A percentile compares a stretch with the other conserved stretches of the same genome.
These are phyloP conservation scores for Melanogrammus aeglefinus DNA, from an alignment of 2,797 vertebrate genomes.

Conservation along the genomic window DNA sequence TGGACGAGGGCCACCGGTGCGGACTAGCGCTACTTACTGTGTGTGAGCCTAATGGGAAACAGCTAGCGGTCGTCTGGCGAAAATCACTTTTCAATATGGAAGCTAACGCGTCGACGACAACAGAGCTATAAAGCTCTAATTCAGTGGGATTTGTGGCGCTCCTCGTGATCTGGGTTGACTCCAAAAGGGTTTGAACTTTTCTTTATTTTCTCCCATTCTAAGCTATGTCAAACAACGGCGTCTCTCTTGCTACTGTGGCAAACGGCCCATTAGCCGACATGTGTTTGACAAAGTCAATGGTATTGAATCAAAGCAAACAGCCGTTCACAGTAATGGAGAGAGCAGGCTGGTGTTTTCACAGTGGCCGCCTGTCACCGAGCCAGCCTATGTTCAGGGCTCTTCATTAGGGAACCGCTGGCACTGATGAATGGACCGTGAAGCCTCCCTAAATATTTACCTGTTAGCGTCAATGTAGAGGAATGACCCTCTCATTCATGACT, in stretches of 20 bases:
- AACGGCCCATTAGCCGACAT: neutral
- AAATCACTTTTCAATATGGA: neutral
- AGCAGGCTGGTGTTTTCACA: slow-evolving; percentile 29
- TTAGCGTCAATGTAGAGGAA: slow-evolving; percentile 26
- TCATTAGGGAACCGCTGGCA: slow-evolving; percentile 58
- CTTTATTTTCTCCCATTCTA: neutral
- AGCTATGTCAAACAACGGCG: neutral
- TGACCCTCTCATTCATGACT: slow-evolving; percentile 50
- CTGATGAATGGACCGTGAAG: slow-evolving; percentile 55
- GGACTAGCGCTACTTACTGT: slow-evolving; percentile 55
- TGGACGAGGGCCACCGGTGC: slow-evolving; percentile 53
- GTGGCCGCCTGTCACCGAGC: slow-evolving; percentile 39
- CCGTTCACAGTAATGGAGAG: slow-evolving; percentile 17
- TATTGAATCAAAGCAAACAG: slow-evolving; percentile 37
- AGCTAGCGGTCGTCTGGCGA: slow-evolving; percentile 32
- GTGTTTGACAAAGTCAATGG: slow-evolving; percentile 26
- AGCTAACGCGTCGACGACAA: neutral
- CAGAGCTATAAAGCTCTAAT: neutral
- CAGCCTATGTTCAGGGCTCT: slow-evolving; percentile 48
- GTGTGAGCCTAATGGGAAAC: slow-evolving; percentile 65
- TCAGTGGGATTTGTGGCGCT: neutral
- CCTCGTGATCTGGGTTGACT: neutral
- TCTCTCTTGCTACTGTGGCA: neutral
- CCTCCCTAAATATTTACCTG: slow-evolving; percentile 70
- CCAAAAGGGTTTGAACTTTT: neutral